Evolutionary conservation across 2,113 vertebrate genomes (phyloP).

Genomic region (Opisthocomus hoazin): DNA sequence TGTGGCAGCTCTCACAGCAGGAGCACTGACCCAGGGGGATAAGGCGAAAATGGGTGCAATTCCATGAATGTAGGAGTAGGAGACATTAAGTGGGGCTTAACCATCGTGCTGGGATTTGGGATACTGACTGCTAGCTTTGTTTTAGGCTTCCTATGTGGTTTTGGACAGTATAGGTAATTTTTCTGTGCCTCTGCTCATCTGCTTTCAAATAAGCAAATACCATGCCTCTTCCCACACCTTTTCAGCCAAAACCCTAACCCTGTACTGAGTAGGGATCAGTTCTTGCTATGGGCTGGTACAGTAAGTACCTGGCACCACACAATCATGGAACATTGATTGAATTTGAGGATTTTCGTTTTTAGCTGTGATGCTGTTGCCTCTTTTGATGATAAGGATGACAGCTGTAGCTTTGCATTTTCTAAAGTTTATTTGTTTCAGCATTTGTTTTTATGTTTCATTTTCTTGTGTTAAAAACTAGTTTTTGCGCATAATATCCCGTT

Average conservation of each 20-base stretch:
- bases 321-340: neutral
- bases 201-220: neutral
- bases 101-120: neutral
- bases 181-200: neutral
- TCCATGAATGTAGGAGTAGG: neutral
- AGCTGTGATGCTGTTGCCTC: neutral
- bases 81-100: neutral
- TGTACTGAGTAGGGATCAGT: neutral
- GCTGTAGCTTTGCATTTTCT: slow-evolving; percentile 12
- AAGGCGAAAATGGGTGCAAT: neutral
- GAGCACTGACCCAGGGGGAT: neutral
- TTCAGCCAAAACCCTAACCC: neutral
- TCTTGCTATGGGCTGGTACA: neutral
- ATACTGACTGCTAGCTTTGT: neutral
- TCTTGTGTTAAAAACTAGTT: neutral
- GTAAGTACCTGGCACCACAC: neutral
- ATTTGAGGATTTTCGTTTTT: neutral
- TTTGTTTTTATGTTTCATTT: neutral
- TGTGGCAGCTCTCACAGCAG: neutral
- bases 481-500: neutral
- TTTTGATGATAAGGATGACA: neutral
- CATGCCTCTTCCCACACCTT: neutral
- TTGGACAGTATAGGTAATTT: neutral
- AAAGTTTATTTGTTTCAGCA: neutral
- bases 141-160: neutral